Percentiles rank a stretch among this genome's conserved stretches.
Conservation (phyloP, 2,888 invertebrate species). For the Ischnus inquisitorius region DNA sequence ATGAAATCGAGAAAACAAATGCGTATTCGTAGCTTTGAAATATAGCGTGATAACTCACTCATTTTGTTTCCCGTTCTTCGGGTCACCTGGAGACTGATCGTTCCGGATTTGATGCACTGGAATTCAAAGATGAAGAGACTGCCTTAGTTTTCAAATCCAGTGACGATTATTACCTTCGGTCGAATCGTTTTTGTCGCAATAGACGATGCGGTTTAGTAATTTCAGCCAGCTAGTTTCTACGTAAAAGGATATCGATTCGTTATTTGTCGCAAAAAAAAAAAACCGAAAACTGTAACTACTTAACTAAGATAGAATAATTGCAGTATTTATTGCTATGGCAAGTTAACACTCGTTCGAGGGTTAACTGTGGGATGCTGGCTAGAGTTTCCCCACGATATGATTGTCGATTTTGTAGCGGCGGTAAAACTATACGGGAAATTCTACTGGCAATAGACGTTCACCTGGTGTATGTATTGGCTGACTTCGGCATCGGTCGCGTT, state of each 20-base stretch:
- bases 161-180: background rate
- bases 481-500: slow-evolving; percentile 97
- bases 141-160: background rate
- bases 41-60: slow-evolving; percentile 88
- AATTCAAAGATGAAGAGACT: slow-evolving; percentile 73
- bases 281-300: slow-evolving; percentile 4
- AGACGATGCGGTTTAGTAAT: too few species aligned
- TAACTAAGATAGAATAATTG: slow-evolving; percentile 23
- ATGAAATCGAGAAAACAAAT: background rate
- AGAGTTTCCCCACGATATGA: slow-evolving; percentile 4
- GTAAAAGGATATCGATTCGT: too few species aligned
- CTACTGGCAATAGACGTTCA: slow-evolving; percentile 83
- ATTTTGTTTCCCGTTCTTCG: slow-evolving; percentile 94
- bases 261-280: background rate
- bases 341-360: background rate
- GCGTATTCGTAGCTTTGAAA: background rate
- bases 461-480: slow-evolving; percentile 98
- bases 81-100: slow-evolving; percentile 97
- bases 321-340: slow-evolving; percentile 7
- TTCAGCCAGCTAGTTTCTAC: too few species aligned
- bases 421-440: slow-evolving; percentile 32
- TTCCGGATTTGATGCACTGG: slow-evolving; percentile 98
- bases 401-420: background rate
- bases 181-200: background rate
- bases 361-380: slow-evolving; percentile 13